Evolutionary conservation across 1,140 invertebrate species (phyloP).

Genomic region (Drosophila willistoni): DNA sequence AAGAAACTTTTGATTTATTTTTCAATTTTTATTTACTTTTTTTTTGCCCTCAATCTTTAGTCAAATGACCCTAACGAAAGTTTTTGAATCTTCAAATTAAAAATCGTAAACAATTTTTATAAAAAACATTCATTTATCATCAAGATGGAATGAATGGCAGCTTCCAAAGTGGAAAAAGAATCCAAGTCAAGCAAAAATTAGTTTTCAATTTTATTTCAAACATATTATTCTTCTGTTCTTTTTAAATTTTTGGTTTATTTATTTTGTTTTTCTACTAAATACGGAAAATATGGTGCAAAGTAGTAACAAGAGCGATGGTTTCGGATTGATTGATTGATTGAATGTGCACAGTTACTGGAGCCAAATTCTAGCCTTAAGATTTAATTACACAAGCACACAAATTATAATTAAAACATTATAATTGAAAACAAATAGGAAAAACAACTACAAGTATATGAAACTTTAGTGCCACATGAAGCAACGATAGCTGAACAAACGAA

Average conservation of each 20-base stretch:
- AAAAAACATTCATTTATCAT: no score
- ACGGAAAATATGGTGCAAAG: slow-evolving; percentile 8
- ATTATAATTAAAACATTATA: slow-evolving; percentile 26
- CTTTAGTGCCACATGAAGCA: slow-evolving; percentile 70
- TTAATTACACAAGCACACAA: slow-evolving; percentile 42
- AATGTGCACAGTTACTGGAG: slow-evolving; percentile 19
- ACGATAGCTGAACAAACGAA: slow-evolving; percentile 70
- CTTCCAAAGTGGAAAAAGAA: no score
- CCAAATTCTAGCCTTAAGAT: slow-evolving; percentile 63
- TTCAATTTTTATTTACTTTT: slow-evolving; percentile 23
- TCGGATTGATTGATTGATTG: slow-evolving; percentile 39
- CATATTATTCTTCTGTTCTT: background rate
- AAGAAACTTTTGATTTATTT: slow-evolving; percentile 4
- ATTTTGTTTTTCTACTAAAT: background rate
- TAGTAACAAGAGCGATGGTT: slow-evolving; percentile 43
- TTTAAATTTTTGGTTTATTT: slow-evolving; percentile 2
- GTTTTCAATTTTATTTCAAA: no score
- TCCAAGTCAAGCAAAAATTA: no score
- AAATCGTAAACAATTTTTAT: no score
- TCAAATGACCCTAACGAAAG: no score
- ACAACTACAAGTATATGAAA: slow-evolving; percentile 51
- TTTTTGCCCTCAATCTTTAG: background rate
- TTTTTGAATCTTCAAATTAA: background rate
- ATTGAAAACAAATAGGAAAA: slow-evolving; percentile 27
- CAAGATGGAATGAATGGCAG: no score